Evolutionary conservation across 2,888 invertebrate species (phyloP).

Genomic region (Yponomeuta sedellus): DNA sequence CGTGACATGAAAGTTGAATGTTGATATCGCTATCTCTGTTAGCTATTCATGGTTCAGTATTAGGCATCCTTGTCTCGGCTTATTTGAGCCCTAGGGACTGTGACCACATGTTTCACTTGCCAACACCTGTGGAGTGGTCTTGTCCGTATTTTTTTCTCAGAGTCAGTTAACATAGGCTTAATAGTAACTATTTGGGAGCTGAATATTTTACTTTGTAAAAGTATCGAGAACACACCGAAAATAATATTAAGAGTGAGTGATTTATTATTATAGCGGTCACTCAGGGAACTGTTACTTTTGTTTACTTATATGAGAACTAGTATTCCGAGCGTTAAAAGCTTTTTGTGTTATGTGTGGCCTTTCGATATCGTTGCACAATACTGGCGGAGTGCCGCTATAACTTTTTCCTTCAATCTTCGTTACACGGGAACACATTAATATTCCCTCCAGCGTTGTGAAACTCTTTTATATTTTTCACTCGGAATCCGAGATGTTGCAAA

Average conservation of each 20-base stretch:
- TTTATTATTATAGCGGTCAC: background rate
- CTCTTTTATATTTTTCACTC: constrained; percentile 48
- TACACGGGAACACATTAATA: constrained; percentile 21
- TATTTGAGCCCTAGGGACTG: constrained; percentile 29
- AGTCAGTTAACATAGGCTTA: background rate
- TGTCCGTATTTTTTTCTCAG: constrained; percentile 24
- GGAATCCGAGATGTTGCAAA: constrained; percentile 43
- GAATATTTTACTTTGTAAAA: no score
- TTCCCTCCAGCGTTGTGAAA: constrained; percentile 45
- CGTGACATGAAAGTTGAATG: constrained; percentile 28
- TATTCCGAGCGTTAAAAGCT: constrained; percentile 52
- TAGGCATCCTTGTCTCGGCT: constrained; percentile 40
- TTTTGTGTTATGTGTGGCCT: constrained; percentile 38
- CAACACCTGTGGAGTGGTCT: constrained; percentile 6
- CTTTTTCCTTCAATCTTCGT: constrained; percentile 30
- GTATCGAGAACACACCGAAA: background rate
- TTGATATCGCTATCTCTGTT: constrained; percentile 22
- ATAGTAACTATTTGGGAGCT: background rate
- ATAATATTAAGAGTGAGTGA: background rate
- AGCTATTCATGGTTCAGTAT: background rate
- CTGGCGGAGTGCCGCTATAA: constrained; percentile 29
- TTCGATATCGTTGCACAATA: constrained; percentile 42
- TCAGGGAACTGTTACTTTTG: constrained; percentile 18
- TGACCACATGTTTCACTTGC: constrained; percentile 17
- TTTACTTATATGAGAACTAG: constrained; percentile 33